These are phyloP conservation scores for Lemur catta DNA, from an alignment of 2,797 vertebrate species.

Conservation along the genomic window DNA sequence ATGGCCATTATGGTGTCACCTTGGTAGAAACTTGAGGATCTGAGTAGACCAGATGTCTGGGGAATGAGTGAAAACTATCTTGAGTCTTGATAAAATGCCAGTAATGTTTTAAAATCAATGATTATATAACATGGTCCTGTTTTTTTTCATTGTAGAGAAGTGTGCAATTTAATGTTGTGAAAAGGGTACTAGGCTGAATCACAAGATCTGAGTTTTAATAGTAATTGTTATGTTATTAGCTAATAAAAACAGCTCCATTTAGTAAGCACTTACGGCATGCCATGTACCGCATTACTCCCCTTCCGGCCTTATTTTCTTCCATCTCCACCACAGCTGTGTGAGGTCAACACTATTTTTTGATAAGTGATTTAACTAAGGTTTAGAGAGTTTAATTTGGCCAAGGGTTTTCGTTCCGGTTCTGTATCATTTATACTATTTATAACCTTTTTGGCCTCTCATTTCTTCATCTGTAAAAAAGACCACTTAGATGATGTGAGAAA, in stretches of 20 bases:
- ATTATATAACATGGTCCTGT: not conserved
- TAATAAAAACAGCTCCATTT: not conserved
- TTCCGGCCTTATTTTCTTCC: not conserved
- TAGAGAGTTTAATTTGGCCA: not conserved
- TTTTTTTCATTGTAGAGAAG: not conserved
- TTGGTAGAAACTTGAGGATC: not conserved
- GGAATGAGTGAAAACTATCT: not conserved
- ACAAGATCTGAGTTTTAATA: conserved; percentile 3
- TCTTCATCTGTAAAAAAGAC: not conserved
- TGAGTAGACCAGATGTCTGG: not conserved
- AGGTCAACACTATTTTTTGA: not conserved
- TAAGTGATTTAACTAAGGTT: not conserved
- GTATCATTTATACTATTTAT: not conserved
- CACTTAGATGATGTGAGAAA: not conserved
- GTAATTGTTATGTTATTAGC: not conserved
- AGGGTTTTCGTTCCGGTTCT: not conserved
- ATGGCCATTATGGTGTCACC: not conserved
- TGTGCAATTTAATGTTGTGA: not conserved
- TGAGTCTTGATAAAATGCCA: not conserved
- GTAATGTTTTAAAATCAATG: conserved; percentile 2
- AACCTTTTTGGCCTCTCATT: not conserved
- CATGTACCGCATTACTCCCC: not conserved
- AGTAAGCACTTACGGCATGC: not conserved
- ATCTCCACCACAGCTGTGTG: not conserved
- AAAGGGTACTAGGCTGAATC: not conserved